A percentile compares a stretch with the other conserved stretches of the same genome.
These are phyloP conservation scores for Tokudaia tokunoshimensis DNA, from an alignment of 2,797 vertebrate genomes.

Conservation along the genomic window DNA sequence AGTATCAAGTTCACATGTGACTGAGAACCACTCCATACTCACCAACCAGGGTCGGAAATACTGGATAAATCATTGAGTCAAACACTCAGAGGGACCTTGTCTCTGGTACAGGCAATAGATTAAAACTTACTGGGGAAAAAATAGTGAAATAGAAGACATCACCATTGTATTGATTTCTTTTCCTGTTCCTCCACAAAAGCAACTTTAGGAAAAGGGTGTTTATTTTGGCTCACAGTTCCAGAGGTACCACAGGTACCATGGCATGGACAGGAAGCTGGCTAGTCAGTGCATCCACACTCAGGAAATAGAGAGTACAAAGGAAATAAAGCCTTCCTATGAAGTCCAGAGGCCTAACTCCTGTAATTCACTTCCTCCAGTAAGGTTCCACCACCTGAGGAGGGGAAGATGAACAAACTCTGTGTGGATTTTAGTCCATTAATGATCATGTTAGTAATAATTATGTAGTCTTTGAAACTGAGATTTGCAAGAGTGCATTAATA, in stretches of 20 bases:
- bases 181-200: background rate
- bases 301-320: background rate
- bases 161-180: background rate
- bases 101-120: background rate
- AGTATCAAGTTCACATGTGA: background rate
- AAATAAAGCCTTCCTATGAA: background rate
- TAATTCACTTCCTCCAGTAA: background rate
- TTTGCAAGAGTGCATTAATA: background rate
- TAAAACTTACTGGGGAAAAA: constrained; percentile 19
- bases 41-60: background rate
- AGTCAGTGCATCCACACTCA: background rate
- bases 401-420: background rate
- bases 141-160: constrained; percentile 31
- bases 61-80: background rate
- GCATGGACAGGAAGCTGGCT: background rate
- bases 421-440: background rate
- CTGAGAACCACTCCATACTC: background rate
- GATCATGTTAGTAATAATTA: constrained; percentile 7
- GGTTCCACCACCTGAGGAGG: background rate
- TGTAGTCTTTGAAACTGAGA: background rate
- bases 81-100: background rate
- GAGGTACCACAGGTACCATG: background rate
- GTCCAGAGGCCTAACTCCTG: background rate
- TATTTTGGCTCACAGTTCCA: background rate
- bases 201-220: background rate